phyloP scores from a whole-genome alignment of 2,888 invertebrate genomes.

The Cinara cedri region DNA sequence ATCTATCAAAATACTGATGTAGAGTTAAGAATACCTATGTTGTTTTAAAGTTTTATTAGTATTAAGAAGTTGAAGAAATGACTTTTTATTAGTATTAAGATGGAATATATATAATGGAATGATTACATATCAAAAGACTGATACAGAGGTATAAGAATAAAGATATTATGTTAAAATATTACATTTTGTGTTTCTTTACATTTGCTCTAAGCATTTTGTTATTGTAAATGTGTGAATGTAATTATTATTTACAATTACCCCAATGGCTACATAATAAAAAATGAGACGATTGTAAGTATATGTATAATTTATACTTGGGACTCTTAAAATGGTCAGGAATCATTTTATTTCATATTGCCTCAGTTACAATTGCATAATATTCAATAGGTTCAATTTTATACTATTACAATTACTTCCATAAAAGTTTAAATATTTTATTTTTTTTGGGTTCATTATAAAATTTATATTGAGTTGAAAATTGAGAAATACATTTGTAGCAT shows the following conservation, averaged over 20 bases:
- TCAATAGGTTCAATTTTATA: constrained; percentile 13
- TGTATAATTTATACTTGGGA: constrained; percentile 18
- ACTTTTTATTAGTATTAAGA: too few species aligned
- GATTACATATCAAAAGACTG: constrained; percentile 37
- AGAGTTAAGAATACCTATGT: too few species aligned
- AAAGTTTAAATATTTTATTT: not conserved
- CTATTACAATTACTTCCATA: constrained; percentile 35
- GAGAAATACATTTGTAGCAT: not conserved
- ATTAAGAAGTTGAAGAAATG: constrained; percentile 7
- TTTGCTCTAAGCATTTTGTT: constrained; percentile 29
- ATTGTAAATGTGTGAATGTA: constrained; percentile 24
- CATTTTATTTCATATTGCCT: constrained; percentile 19
- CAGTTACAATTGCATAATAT: constrained; percentile 24
- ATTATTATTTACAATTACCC: constrained; percentile 37
- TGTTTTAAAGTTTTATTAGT: constrained; percentile 5
- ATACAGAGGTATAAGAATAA: not conserved
- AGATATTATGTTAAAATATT: constrained; percentile 41
- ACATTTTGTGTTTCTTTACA: constrained; percentile 36
- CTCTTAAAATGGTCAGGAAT: not conserved
- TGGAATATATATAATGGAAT: too few species aligned
- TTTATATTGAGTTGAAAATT: constrained; percentile 20
- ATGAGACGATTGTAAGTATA: constrained; percentile 38
- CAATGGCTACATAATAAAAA: not conserved
- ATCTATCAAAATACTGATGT: too few species aligned
- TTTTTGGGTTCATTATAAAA: constrained; percentile 36